phyloP scores from a whole-genome alignment of 2,113 vertebrate species.

The Lepus americanus region DNA sequence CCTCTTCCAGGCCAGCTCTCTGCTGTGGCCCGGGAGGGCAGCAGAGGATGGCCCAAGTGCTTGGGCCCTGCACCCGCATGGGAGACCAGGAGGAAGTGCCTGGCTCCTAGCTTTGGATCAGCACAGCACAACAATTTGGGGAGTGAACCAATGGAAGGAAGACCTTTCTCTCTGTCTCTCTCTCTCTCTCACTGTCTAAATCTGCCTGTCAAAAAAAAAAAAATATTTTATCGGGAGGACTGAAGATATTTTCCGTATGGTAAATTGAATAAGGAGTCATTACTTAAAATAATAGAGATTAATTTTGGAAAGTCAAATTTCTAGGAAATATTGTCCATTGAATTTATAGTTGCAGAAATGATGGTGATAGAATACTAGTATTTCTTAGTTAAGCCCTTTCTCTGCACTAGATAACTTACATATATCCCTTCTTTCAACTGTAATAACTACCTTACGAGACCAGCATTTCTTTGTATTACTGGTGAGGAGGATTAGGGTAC shows the following conservation, averaged over 20 bases:
- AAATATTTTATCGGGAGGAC: conserved; percentile 58
- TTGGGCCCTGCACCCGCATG: too few species aligned
- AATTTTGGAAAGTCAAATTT: conserved; percentile 48
- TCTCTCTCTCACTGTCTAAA: too few species aligned
- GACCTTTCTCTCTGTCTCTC: too few species aligned
- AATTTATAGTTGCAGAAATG: conserved; percentile 45
- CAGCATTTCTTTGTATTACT: conserved; percentile 37
- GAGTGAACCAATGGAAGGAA: too few species aligned
- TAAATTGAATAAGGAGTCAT: conserved; percentile 36
- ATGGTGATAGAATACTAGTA: not conserved
- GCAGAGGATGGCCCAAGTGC: too few species aligned
- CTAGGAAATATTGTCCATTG: conserved; percentile 1
- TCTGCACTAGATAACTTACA: not conserved
- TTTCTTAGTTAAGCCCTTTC: not conserved
- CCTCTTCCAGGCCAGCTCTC: too few species aligned
- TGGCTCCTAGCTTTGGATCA: too few species aligned
- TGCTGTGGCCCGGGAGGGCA: too few species aligned
- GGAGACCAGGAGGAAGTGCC: too few species aligned
- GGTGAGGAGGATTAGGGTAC: not conserved
- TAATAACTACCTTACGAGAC: not conserved
- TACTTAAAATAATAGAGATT: conserved; percentile 12
- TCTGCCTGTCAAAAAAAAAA: too few species aligned
- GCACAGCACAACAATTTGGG: too few species aligned
- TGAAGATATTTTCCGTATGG: not conserved
- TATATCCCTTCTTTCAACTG: not conserved